These are phyloP conservation scores for Sander lucioperca DNA, from an alignment of 2,113 vertebrate genomes.

Conservation along the genomic window DNA sequence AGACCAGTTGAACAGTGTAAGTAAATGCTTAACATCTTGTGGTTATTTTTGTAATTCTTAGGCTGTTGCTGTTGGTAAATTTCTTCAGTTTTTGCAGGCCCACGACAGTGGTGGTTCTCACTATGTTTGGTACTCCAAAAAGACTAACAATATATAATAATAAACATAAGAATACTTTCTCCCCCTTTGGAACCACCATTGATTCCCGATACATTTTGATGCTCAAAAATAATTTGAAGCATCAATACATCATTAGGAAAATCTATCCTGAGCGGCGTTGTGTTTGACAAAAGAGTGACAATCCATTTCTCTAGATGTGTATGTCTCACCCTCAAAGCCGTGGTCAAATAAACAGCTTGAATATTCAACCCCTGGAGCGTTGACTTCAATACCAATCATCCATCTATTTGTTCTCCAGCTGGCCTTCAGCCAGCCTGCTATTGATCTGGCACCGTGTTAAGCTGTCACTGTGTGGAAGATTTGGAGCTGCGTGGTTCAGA, in stretches of 20 bases:
- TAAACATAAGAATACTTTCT: too few relatives aligned
- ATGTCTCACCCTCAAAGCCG: not conserved
- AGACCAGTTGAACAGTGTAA: not conserved
- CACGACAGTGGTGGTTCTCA: too few relatives aligned
- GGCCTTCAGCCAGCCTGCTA: conserved; percentile 17
- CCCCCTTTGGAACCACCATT: not conserved
- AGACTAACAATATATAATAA: too few relatives aligned
- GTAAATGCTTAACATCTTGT: not conserved
- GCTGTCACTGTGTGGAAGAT: conserved; percentile 14
- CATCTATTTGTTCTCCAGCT: conserved; percentile 18
- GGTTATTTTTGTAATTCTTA: too few relatives aligned
- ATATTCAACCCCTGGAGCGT: not conserved
- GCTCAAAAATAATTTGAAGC: not conserved
- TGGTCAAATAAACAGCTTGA: not conserved
- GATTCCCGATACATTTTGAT: not conserved
- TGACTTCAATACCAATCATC: conserved; percentile 1
- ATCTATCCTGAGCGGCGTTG: not conserved
- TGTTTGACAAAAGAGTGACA: not conserved
- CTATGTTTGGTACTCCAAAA: too few relatives aligned
- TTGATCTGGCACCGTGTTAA: conserved; percentile 42
- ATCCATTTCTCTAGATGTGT: not conserved
- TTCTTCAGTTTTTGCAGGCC: not conserved
- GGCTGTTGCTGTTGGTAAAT: not conserved
- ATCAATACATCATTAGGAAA: not conserved
- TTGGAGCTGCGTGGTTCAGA: conserved; percentile 21